Evolutionary conservation across 2,113 vertebrate species (phyloP).

Genomic region (Synodontis membranacea): DNA sequence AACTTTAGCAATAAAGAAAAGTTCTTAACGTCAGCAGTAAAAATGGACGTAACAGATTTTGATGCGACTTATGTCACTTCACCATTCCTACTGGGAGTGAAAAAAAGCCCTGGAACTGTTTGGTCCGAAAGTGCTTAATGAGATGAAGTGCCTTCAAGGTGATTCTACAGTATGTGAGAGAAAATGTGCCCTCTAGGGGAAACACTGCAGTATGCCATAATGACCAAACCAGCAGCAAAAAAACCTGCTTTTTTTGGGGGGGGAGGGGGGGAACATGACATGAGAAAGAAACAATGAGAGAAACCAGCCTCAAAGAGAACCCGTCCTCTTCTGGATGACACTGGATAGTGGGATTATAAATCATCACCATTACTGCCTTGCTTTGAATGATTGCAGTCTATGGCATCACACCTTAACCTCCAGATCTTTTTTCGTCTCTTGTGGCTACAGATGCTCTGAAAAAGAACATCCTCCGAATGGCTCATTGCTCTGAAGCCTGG

Average conservation of each 20-base stretch:
- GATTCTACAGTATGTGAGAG: too few relatives aligned
- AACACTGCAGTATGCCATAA: not conserved
- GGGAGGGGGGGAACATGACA: too few relatives aligned
- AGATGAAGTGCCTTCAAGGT: not conserved
- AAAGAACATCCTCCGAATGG: constrained; percentile 22
- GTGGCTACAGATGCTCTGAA: not conserved
- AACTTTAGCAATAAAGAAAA: too few relatives aligned
- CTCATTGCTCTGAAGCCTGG: constrained; percentile 33
- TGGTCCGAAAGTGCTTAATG: too few relatives aligned
- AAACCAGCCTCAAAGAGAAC: not conserved
- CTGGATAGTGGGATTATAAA: not conserved
- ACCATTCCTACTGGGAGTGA: too few relatives aligned
- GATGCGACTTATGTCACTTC: too few relatives aligned
- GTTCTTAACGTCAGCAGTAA: too few relatives aligned
- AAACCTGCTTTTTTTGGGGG: too few relatives aligned
- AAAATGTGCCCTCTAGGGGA: not conserved
- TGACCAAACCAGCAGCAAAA: not conserved
- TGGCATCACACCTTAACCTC: not conserved
- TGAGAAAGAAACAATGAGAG: not conserved
- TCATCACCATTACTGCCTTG: not conserved
- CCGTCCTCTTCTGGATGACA: not conserved
- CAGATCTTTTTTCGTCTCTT: not conserved
- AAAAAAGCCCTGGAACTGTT: too few relatives aligned
- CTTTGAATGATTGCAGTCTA: constrained; percentile 4
- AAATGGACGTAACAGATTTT: too few relatives aligned